Evolutionary conservation across 2,888 invertebrate species (phyloP).

Genomic region (Hirudinaria manillensis): DNA sequence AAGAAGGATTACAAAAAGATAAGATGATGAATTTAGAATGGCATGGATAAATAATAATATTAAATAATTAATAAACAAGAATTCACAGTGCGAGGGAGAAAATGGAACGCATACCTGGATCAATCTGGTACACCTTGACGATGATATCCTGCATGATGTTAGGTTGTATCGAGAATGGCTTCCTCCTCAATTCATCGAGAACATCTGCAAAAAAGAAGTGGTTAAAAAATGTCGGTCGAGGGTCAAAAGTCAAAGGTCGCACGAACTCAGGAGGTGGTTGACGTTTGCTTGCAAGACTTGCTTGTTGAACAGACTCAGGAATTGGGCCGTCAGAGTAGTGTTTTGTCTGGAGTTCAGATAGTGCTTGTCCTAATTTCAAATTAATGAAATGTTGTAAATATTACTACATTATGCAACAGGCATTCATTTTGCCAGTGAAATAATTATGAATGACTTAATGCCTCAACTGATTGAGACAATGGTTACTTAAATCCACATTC

Average conservation of each 20-base stretch:
- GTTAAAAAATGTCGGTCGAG: neutral
- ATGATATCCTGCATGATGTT: conserved; percentile 16
- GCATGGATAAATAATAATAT: neutral
- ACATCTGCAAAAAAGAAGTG: neutral
- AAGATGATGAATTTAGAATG: too few relatives aligned
- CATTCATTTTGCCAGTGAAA: too few relatives aligned
- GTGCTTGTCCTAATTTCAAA: neutral
- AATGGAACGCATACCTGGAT: neutral
- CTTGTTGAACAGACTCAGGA: neutral
- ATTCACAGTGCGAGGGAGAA: neutral
- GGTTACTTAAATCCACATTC: too few relatives aligned
- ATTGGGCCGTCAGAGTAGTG: neutral
- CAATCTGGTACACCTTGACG: conserved; percentile 2
- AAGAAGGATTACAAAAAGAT: neutral
- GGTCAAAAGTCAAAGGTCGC: neutral
- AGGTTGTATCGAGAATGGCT: conserved; percentile 8
- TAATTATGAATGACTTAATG: too few relatives aligned
- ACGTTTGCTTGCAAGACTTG: neutral
- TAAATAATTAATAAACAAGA: neutral
- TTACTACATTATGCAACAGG: too few relatives aligned
- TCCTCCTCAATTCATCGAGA: neutral
- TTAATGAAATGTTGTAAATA: neutral
- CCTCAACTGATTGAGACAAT: too few relatives aligned
- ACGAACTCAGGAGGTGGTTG: conserved; percentile 11
- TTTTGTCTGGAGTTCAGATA: neutral